These are phyloP conservation scores for Epizoanthus fatuus DNA, from an alignment of 92 coral and sea anemone species.

Conservation along the genomic window DNA sequence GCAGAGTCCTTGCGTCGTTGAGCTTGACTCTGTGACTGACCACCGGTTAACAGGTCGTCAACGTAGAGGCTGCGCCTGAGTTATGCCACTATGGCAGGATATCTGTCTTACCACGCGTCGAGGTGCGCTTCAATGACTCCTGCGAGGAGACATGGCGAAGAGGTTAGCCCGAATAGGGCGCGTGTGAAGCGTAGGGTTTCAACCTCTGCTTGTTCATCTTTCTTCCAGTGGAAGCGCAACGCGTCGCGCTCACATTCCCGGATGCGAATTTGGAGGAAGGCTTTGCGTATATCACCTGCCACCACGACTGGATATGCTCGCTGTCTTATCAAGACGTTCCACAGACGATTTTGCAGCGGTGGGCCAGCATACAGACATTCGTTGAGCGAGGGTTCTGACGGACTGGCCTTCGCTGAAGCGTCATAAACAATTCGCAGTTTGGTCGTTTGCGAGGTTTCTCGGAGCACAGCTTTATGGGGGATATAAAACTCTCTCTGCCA, in stretches of 20 bases:
- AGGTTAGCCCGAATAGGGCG: conserved; percentile 47
- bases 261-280: conserved; percentile 25
- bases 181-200: conserved; percentile 38
- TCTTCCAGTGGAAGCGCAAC: conserved; percentile 34
- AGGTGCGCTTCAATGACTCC: conserved; percentile 49
- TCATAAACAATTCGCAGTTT: conserved; percentile 43
- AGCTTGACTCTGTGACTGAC: conserved; percentile 25
- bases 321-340: conserved; percentile 26
- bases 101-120: conserved; percentile 44
- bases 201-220: background rate
- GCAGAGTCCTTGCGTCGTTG: conserved; percentile 34
- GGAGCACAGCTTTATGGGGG: conserved; percentile 32
- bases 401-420: conserved; percentile 46
- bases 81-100: conserved; percentile 23
- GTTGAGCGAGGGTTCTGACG: conserved; percentile 35
- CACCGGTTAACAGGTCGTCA: conserved; percentile 56
- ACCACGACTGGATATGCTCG: background rate
- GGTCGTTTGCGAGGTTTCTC: conserved; percentile 38
- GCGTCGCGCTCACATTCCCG: conserved; percentile 34
- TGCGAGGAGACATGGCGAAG: conserved; percentile 51
- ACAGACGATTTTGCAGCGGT: conserved; percentile 28
- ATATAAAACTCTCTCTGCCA: conserved; percentile 8
- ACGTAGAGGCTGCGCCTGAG: conserved; percentile 54
- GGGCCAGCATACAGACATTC: conserved; percentile 50
- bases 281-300: conserved; percentile 4